Evolutionary conservation across 2,888 invertebrate species (phyloP).

Genomic region (Trachelus troglodyta): DNA sequence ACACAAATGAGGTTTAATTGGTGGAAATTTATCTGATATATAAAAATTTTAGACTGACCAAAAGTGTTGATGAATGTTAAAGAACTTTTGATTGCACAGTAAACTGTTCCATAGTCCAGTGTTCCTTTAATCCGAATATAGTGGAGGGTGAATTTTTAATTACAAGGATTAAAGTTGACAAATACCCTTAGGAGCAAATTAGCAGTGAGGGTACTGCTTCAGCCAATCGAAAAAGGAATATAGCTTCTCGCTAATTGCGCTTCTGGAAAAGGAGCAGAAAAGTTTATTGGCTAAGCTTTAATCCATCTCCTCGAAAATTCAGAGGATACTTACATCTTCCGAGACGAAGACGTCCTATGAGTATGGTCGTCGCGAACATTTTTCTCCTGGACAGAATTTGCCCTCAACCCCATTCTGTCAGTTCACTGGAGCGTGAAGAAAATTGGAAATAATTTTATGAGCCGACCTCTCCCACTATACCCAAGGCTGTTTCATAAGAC

Average conservation of each 20-base stretch:
- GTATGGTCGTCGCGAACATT: not conserved
- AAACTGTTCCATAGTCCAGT: not conserved
- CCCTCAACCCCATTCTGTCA: not conserved
- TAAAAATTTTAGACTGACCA: not conserved
- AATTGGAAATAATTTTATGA: not conserved
- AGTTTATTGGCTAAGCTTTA: conserved; percentile 1
- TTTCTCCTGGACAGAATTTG: not conserved
- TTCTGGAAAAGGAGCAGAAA: not conserved
- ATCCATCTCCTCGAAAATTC: not conserved
- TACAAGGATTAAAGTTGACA: conserved; percentile 25
- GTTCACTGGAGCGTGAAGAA: not conserved
- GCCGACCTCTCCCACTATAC: not conserved
- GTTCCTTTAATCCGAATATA: not conserved
- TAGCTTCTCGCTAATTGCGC: conserved; percentile 14
- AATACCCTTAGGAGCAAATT: conserved; percentile 17
- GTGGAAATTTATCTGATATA: not conserved
- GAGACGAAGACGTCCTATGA: not conserved
- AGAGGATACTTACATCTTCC: not conserved
- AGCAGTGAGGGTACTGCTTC: conserved; percentile 10
- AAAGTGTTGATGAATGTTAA: not conserved
- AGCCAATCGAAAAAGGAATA: conserved; percentile 1
- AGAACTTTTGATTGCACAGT: not conserved
- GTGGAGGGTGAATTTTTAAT: conserved; percentile 15
- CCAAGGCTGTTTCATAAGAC: not conserved
- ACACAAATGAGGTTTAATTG: not conserved